These are phyloP conservation scores for Xiphophorus couchianus DNA, from an alignment of 2,113 vertebrate species.

Conservation along the genomic window DNA sequence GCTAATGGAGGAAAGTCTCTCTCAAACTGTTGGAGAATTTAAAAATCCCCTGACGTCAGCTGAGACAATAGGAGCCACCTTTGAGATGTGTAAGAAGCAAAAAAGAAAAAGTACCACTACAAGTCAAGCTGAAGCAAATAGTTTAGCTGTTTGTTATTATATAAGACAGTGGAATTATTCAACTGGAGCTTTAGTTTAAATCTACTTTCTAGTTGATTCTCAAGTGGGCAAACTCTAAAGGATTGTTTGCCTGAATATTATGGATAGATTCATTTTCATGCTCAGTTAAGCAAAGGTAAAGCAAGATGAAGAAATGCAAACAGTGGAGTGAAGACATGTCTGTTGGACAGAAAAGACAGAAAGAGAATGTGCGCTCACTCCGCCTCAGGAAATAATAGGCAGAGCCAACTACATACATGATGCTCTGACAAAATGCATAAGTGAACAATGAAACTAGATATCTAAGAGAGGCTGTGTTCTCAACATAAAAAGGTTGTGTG, in stretches of 20 bases:
- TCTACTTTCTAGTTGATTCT: background rate
- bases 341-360: constrained; percentile 9
- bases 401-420: background rate
- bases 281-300: background rate
- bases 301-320: background rate
- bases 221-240: background rate
- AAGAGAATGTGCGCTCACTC: background rate
- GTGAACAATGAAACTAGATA: constrained; percentile 6
- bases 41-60: constrained; percentile 44
- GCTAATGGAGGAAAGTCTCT: constrained; percentile 37
- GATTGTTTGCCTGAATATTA: background rate
- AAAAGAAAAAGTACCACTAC: background rate
- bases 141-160: background rate
- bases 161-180: background rate
- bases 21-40: constrained; percentile 35
- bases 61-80: constrained; percentile 33
- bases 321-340: background rate
- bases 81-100: constrained; percentile 2
- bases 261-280: background rate
- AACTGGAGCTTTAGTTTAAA: background rate
- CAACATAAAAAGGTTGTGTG: constrained; percentile 19
- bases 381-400: background rate
- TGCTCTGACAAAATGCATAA: constrained; percentile 15
- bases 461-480: background rate
- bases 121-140: background rate